These are phyloP conservation scores for Drosophila triauraria DNA, from an alignment of 1,140 invertebrate genomes.

Conservation along the genomic window DNA sequence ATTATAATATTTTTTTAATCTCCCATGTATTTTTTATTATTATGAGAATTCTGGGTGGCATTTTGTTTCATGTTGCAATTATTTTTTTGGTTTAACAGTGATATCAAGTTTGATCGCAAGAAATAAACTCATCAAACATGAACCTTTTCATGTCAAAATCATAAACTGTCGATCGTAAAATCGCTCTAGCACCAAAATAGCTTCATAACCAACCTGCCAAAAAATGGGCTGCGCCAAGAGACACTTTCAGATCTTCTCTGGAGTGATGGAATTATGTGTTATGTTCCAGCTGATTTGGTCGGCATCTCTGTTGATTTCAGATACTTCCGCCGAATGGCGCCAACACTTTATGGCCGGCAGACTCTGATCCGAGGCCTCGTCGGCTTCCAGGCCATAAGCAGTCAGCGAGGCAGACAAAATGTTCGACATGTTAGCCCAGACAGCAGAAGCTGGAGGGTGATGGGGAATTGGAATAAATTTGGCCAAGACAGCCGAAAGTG, in stretches of 20 bases:
- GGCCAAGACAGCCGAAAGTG: slow-evolving; percentile 49
- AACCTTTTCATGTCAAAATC: background rate
- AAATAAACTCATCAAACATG: too few species aligned
- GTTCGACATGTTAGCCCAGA: slow-evolving; percentile 76
- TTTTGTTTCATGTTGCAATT: too few species aligned
- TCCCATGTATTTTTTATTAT: too few species aligned
- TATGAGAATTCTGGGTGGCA: too few species aligned
- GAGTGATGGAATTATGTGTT: slow-evolving; percentile 3
- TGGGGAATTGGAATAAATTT: slow-evolving; percentile 28
- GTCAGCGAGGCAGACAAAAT: slow-evolving; percentile 68
- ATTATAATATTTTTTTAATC: too few species aligned
- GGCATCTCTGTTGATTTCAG: slow-evolving; percentile 46
- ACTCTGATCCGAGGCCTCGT: slow-evolving; percentile 33
- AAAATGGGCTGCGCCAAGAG: background rate
- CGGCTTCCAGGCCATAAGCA: slow-evolving; percentile 58
- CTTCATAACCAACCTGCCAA: background rate
- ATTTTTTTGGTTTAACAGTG: too few species aligned
- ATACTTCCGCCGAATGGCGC: slow-evolving; percentile 51
- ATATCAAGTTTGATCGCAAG: background rate
- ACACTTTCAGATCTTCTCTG: background rate
- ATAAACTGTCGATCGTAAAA: slow-evolving; percentile 1
- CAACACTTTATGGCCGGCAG: slow-evolving; percentile 61
- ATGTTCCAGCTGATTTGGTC: slow-evolving; percentile 51
- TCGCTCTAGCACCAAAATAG: background rate
- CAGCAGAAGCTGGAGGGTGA: background rate